Base-by-base conservation (phyloP, 2,888 invertebrate genomes). In the Bursaphelenchus okinawaensis region DNA sequence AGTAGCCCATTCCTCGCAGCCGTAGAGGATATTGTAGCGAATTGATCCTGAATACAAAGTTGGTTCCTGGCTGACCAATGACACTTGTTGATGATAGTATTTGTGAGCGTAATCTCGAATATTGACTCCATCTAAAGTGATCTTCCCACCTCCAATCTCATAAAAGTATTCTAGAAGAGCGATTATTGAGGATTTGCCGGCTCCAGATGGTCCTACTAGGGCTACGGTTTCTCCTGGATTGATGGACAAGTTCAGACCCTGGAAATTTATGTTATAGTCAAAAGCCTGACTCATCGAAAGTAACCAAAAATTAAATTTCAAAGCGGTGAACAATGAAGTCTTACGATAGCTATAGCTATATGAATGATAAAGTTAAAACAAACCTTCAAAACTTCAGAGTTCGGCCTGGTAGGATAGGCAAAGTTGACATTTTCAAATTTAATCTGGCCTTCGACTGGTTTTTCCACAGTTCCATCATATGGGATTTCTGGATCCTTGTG, bases 331-430 rank as follows among this genome's bases (percentile, higher is more conserved):
- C n/a, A n/a, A n/a, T n/a, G n/a, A n/a, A n/a, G n/a, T n/a, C n/a
- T n/a, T n/a, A n/a, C n/a, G n/a, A n/a, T n/a, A n/a, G n/a, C n/a
- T n/a, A 22, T 16, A 16, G 56, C 9, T 31, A 26, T 16, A 31
- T 23, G 16, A 62, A 24, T 9, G 12, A 7, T 29, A 29, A 27
- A 19, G n/a, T n/a, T n/a, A n/a, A n/a, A n/a, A n/a, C 20, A 16
- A 22, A 62, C 56, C 51, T 89, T 87, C 12, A 93, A 84, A 4
- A 93, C 90, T 61, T 87, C 86, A 61, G 88, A 87, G 68, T 90
- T 89, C 31, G 88, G 87, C n/a, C 92, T 87, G 0, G 90, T 89
- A 0, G 92, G 92, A 84, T 93, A 93, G 52, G 88, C 87, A 85
- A 92, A 92, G 86, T 83, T 90, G 0, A 92, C 88, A 26, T 88